Conservation (phyloP, 2,113 vertebrate genomes). For the Pomatorhinus ruficollis region DNA sequence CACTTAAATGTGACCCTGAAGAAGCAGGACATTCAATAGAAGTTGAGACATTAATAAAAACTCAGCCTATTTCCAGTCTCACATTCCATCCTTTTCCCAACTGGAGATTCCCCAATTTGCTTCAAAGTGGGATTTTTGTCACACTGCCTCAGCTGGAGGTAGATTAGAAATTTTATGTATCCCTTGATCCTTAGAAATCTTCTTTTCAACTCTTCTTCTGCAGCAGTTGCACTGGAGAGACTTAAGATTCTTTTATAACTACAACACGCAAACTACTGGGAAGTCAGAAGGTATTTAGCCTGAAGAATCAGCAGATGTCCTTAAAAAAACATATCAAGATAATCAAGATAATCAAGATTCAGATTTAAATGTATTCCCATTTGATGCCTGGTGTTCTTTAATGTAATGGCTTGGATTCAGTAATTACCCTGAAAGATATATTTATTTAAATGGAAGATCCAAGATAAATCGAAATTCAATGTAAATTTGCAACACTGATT, state of each 20-base stretch:
- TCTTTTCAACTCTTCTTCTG: background rate
- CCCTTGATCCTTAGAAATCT: constrained; percentile 22
- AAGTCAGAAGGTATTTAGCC: background rate
- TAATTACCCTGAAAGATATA: background rate
- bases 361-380: background rate
- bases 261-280: background rate
- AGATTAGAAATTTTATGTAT: background rate
- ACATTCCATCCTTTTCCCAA: background rate
- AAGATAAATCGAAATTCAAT: background rate
- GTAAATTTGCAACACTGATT: background rate
- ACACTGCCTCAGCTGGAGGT: background rate
- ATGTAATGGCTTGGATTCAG: background rate
- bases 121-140: constrained; percentile 11
- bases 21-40: background rate
- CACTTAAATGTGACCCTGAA: background rate
- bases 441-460: background rate
- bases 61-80: background rate
- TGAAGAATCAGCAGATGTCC: background rate
- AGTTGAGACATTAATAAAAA: background rate
- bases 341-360: background rate
- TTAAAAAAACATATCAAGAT: background rate
- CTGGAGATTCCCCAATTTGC: background rate
- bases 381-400: background rate
- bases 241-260: background rate
- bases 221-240: background rate